phyloP scores from a whole-genome alignment of 2,797 vertebrate genomes.

The Clamator glandarius region DNA sequence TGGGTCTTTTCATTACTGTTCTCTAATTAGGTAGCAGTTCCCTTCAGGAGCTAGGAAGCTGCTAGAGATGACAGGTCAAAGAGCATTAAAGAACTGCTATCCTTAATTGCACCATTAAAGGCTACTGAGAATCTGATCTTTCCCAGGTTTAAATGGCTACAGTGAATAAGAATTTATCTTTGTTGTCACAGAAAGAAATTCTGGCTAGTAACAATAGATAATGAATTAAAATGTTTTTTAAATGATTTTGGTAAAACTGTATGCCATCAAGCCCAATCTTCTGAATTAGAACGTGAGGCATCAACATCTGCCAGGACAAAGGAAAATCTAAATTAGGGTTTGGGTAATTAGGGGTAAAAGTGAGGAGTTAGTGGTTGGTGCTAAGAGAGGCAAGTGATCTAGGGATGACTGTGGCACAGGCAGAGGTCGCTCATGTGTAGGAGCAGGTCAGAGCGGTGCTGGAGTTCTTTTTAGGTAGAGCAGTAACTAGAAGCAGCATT shows the following conservation, averaged over 20 bases:
- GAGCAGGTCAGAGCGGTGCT: neutral
- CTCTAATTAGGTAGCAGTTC: constrained; percentile 37
- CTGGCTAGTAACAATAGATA: neutral
- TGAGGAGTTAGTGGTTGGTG: neutral
- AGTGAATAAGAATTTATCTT: neutral
- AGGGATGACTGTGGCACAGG: neutral
- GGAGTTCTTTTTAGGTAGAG: neutral
- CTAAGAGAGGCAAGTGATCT: neutral
- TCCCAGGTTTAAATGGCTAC: neutral
- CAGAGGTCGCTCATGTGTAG: neutral
- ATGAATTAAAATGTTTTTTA: constrained; percentile 29
- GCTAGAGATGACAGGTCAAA: neutral
- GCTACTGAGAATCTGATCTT: constrained; percentile 17
- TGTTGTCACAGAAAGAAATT: neutral
- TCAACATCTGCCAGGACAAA: neutral
- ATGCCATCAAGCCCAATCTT: neutral
- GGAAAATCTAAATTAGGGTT: neutral
- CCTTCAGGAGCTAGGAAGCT: neutral
- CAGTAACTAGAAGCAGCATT: neutral
- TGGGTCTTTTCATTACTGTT: constrained; percentile 9
- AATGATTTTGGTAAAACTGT: constrained; percentile 20
- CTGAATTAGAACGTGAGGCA: neutral
- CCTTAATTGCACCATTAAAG: constrained; percentile 22
- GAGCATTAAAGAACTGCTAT: constrained; percentile 7
- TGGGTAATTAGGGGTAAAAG: neutral